These are phyloP conservation scores for Cydia pomonella DNA, from an alignment of 1,140 invertebrate genomes.

Conservation along the genomic window DNA sequence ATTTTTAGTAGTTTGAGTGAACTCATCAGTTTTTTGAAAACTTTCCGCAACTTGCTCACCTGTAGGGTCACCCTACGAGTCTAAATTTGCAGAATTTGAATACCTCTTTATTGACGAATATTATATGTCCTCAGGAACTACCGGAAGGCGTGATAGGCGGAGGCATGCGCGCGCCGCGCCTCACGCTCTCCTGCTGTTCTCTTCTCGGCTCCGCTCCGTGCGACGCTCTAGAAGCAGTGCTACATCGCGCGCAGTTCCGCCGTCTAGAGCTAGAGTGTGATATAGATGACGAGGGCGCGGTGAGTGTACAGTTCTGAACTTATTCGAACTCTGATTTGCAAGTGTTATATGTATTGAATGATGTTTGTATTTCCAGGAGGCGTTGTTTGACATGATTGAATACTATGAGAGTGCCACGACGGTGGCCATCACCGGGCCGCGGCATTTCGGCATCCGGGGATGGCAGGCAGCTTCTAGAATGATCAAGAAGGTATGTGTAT, in stretches of 20 bases:
- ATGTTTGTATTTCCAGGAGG: slow-evolving; percentile 71
- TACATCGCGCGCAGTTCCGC: slow-evolving; percentile 82
- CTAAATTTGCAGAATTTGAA: too few relatives aligned
- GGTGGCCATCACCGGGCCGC: slow-evolving; percentile 89
- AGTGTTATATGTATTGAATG: background rate
- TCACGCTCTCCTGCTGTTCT: slow-evolving; percentile 57
- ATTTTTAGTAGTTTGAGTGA: too few relatives aligned
- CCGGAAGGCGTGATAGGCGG: slow-evolving; percentile 65
- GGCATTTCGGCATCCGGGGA: slow-evolving; percentile 86
- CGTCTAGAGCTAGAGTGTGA: slow-evolving; percentile 85
- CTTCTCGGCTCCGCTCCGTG: slow-evolving; percentile 60
- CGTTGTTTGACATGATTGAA: slow-evolving; percentile 95
- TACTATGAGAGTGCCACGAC: slow-evolving; percentile 92
- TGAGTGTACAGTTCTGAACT: slow-evolving; percentile 46
- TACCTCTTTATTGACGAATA: background rate
- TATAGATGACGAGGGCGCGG: slow-evolving; percentile 86
- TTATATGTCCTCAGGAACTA: slow-evolving; percentile 53
- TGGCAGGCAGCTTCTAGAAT: slow-evolving; percentile 91
- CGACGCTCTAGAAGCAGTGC: slow-evolving; percentile 69
- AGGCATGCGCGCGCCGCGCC: slow-evolving; percentile 52
- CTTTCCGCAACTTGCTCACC: too few relatives aligned
- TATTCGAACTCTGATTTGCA: background rate
- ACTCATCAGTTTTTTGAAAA: too few relatives aligned
- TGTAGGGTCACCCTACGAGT: too few relatives aligned
- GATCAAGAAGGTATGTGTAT: slow-evolving; percentile 86